Percentiles rank a stretch among this genome's conserved stretches.
Evolutionary conservation across 2,113 vertebrate genomes (phyloP).

Genomic region (Onychostoma macrolepis): DNA sequence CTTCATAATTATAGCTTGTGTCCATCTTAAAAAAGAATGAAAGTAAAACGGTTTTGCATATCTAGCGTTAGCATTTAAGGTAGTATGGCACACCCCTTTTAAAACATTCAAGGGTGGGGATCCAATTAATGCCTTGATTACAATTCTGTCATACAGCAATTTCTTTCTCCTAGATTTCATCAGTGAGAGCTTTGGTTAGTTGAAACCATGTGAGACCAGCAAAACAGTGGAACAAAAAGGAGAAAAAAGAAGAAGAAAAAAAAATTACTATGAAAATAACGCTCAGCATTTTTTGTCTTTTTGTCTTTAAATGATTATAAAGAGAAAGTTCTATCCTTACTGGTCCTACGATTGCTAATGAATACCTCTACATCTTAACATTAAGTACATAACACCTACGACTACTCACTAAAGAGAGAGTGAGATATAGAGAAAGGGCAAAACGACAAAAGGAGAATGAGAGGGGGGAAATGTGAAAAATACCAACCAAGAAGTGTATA

Average conservation of each 20-base stretch:
- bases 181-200: conserved; percentile 98
- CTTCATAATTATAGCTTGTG: conserved; percentile 81
- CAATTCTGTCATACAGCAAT: conserved; percentile 77
- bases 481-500: conserved; percentile 63
- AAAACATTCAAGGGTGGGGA: conserved; percentile 87
- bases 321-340: conserved; percentile 97
- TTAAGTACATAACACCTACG: conserved; percentile 90
- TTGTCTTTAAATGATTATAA: conserved; percentile 76
- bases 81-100: conserved; percentile 98
- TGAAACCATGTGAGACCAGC: conserved; percentile 94
- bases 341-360: conserved; percentile 91
- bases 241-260: conserved; percentile 66
- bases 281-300: conserved; percentile 74
- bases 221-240: conserved; percentile 75
- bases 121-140: conserved; percentile 88
- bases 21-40: conserved; percentile 84
- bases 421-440: conserved; percentile 74
- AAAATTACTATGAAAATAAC: conserved; percentile 81
- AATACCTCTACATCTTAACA: conserved; percentile 88
- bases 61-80: conserved; percentile 95
- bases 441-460: conserved; percentile 63
- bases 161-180: conserved; percentile 75
- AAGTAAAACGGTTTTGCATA: conserved; percentile 81
- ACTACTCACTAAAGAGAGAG: conserved; percentile 88
- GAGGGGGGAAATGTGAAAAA: conserved; percentile 31